Evolutionary conservation across 2,797 vertebrate genomes (phyloP), one percentile per base, ranked within the genome.

Genomic region (Iguana delicatissima): DNA sequence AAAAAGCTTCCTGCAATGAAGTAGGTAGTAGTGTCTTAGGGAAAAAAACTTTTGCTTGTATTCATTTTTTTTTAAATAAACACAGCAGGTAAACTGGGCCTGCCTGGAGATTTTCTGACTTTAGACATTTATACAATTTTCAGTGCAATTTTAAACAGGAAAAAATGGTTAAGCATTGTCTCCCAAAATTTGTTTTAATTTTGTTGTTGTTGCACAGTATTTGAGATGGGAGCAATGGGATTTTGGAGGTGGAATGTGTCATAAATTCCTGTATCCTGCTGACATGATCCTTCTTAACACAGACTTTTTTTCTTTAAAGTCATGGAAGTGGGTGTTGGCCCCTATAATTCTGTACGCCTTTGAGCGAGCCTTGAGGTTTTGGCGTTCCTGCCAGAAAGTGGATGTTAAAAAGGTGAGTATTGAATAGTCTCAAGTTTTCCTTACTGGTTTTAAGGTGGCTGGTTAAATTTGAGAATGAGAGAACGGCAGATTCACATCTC

Each of bases 291-390:
- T 32, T n/a, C 67, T 57, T 46, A 82, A 52, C 52, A 52, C 52
- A 52, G 10, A 52, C 12, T 26, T 32, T 85, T 52, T 85, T 20
- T 87, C 73, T 89, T 84, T n/a, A 0, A 90, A 99, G 99, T 99
- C 98, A 35, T 99, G 99, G 99, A 98, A 97, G 95, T 99, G 97
- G 97, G 98, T 99, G 91, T 97, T 99, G 46, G 98, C 96, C 1
- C 98, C 99, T 0, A 97, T 98, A 93, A 10, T 98, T 89, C 96
- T 99, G 88, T 99, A 99, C 20, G 0, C 98, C 26, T 99, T 98
- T 8, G 99, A 99, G 94, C 97, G 98, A 76, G 52, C 98, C 59
- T 95, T 99, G 32, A 97, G 98, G 57, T 97, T 99, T 91, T 97
- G 98, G 93, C 98, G 98, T 4, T 98, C 98, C 0, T 94, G 89